These are phyloP conservation scores for Hybognathus amarus DNA, from an alignment of 2,797 vertebrate genomes.

Conservation along the genomic window DNA sequence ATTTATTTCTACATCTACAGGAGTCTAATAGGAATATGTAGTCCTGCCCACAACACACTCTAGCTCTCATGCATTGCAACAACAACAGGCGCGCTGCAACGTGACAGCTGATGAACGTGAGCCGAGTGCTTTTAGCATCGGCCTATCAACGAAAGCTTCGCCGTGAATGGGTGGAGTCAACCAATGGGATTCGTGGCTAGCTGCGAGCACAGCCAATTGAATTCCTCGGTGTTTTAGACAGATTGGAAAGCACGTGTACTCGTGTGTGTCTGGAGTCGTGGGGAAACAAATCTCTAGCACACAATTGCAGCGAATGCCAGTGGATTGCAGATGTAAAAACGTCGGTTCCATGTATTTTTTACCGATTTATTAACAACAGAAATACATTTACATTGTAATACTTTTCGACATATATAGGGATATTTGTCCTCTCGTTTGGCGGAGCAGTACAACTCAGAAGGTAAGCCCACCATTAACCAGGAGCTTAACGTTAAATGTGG, in stretches of 20 bases:
- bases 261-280: slow-evolving; percentile 56
- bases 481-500: not conserved
- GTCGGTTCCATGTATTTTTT: not conserved
- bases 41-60: slow-evolving; percentile 5
- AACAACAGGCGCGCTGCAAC: slow-evolving; percentile 58
- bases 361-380: not conserved
- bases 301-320: slow-evolving; percentile 23
- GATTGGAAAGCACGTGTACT: slow-evolving; percentile 57
- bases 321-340: not conserved
- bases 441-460: not conserved
- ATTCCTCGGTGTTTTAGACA: not conserved
- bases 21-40: not conserved
- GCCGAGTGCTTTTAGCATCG: not conserved
- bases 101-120: slow-evolving; percentile 56
- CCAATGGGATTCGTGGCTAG: slow-evolving; percentile 8
- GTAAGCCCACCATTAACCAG: not conserved
- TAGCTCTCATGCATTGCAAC: slow-evolving; percentile 13
- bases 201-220: slow-evolving; percentile 46
- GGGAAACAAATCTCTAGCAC: slow-evolving; percentile 34
- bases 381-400: not conserved
- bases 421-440: not conserved
- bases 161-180: slow-evolving; percentile 40
- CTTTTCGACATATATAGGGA: too few species aligned
- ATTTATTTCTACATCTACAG: not conserved
- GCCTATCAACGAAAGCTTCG: slow-evolving; percentile 48